Evolutionary conservation across 2,113 vertebrate genomes (phyloP).

Genomic region (Prolemur simus): DNA sequence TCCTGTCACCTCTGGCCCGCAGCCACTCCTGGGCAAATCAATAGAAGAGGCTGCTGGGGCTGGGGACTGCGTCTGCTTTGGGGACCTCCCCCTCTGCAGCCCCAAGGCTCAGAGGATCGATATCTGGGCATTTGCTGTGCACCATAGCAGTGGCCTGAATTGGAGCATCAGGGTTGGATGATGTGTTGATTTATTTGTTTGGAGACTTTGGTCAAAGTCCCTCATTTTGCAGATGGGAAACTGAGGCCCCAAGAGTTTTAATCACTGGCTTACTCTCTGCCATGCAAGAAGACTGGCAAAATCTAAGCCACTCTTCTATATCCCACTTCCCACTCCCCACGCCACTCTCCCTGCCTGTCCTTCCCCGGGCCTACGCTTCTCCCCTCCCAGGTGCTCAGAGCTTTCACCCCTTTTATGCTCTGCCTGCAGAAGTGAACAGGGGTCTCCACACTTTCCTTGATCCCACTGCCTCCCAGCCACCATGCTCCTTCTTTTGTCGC

Average conservation of each 20-base stretch:
- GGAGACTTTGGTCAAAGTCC: not conserved
- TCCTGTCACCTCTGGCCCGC: not conserved
- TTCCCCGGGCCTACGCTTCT: not conserved
- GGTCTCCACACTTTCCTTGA: not conserved
- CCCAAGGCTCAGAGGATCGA: not conserved
- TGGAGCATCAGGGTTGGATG: not conserved
- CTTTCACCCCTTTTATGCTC: fast-evolving
- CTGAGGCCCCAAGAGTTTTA: not conserved
- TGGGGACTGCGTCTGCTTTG: not conserved
- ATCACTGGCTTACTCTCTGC: not conserved
- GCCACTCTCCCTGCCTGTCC: not conserved
- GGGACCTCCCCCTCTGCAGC: not conserved
- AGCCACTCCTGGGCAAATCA: not conserved
- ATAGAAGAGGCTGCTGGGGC: not conserved
- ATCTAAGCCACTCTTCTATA: fast-evolving
- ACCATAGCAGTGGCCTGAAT: not conserved
- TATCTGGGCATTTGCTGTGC: not conserved
- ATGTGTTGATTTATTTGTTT: not conserved
- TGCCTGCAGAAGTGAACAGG: not conserved
- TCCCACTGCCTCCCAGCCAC: not conserved
- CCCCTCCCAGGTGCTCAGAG: not conserved
- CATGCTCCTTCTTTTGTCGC: not conserved
- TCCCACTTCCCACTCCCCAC: not conserved
- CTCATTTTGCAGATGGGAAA: not conserved
- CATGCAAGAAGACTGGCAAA: not conserved